These are phyloP conservation scores for Oreocharis arfaki DNA, from an alignment of 2,113 vertebrate genomes.

Conservation along the genomic window DNA sequence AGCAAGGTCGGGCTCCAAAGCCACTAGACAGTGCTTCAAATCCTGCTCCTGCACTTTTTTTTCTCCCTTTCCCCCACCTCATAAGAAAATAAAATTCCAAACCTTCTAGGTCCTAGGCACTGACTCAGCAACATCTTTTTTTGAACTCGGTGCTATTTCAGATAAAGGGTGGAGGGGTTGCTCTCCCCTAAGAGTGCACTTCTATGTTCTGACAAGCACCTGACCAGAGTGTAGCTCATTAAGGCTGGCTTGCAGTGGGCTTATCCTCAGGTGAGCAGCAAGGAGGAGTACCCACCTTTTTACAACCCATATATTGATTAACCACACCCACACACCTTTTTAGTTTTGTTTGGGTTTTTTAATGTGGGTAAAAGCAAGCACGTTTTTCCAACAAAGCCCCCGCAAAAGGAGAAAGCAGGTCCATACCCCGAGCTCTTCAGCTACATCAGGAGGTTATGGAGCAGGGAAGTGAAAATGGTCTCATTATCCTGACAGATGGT, in stretches of 20 bases:
- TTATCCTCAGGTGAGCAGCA: neutral
- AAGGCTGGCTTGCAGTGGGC: neutral
- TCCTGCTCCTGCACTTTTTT: neutral
- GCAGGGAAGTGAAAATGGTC: neutral
- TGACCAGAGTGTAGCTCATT: neutral
- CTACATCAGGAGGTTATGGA: neutral
- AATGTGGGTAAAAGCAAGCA: neutral
- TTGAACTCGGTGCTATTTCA: neutral
- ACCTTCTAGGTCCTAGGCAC: neutral
- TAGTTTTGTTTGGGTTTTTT: neutral
- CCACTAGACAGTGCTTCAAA: neutral
- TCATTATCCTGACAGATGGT: constrained; percentile 16
- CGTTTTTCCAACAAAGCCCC: neutral
- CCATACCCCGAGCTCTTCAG: neutral
- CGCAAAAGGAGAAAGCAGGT: neutral
- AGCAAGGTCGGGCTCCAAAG: constrained; percentile 68
- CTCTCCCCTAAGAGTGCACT: neutral
- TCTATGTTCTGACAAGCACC: neutral
- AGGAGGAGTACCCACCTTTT: neutral
- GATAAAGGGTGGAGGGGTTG: neutral
- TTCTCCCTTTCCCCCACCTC: neutral
- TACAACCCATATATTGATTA: neutral
- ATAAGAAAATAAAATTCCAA: neutral
- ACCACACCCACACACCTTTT: neutral
- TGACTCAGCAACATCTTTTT: neutral